These are phyloP conservation scores for Pseudanteris insignis DNA, from an alignment of 2,888 invertebrate species.

Conservation along the genomic window DNA sequence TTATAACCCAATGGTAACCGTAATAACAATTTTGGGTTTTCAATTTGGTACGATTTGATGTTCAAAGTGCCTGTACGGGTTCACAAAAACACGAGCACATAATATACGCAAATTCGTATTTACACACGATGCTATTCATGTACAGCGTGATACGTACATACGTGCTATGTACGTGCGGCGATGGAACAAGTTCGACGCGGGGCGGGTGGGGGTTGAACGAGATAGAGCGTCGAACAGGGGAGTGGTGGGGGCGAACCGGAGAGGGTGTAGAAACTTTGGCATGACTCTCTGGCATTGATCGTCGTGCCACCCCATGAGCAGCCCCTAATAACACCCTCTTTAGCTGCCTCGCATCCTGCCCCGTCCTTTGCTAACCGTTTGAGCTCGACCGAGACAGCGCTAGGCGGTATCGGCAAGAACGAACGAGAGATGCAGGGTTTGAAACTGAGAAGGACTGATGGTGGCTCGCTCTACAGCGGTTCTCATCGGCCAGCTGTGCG, in stretches of 20 bases:
- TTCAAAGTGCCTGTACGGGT: slow-evolving; percentile 25
- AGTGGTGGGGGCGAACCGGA: background rate
- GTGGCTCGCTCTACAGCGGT: slow-evolving; percentile 47
- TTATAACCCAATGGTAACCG: slow-evolving; percentile 15
- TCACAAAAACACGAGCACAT: slow-evolving; percentile 44
- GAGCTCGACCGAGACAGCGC: slow-evolving; percentile 25
- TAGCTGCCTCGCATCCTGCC: slow-evolving; percentile 48
- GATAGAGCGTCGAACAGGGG: slow-evolving; percentile 21
- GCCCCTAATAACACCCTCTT: slow-evolving; percentile 64
- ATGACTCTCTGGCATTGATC: slow-evolving; percentile 66
- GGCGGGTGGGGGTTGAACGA: background rate
- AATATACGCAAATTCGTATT: slow-evolving; percentile 43
- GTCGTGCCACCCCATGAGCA: slow-evolving; percentile 64
- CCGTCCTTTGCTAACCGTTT: slow-evolving; percentile 55
- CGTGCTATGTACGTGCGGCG: slow-evolving; percentile 9
- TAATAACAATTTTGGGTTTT: slow-evolving; percentile 34
- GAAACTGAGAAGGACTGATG: slow-evolving; percentile 1
- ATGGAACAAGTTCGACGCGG: slow-evolving; percentile 32
- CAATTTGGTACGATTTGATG: slow-evolving; percentile 23
- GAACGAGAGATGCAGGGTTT: too few relatives aligned
- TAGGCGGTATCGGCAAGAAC: background rate
- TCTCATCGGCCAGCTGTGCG: slow-evolving; percentile 59
- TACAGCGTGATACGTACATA: slow-evolving; percentile 18
- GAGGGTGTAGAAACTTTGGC: slow-evolving; percentile 52
- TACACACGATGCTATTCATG: slow-evolving; percentile 32